These are phyloP conservation scores for Parthenolecanium corni DNA, from an alignment of 2,888 invertebrate genomes.

Conservation along the genomic window DNA sequence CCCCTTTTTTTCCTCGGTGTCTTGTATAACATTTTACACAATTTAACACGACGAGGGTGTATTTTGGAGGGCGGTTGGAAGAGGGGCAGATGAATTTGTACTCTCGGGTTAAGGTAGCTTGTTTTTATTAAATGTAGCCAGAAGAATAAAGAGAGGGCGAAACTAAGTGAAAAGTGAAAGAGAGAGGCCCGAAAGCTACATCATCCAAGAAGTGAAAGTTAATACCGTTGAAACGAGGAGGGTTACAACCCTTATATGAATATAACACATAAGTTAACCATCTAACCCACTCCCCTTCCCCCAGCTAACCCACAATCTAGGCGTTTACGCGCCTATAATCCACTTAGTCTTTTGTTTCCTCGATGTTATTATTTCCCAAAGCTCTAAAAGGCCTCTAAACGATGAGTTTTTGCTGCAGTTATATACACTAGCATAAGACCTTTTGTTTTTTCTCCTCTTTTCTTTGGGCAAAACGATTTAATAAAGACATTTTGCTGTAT, in stretches of 20 bases:
- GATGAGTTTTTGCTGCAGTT: not conserved
- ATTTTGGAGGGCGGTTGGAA: not conserved
- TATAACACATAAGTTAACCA: no score
- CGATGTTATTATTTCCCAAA: constrained; percentile 21
- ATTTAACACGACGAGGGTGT: constrained; percentile 24
- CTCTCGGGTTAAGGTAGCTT: not conserved
- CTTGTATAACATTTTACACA: constrained; percentile 19
- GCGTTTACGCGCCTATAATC: constrained; percentile 22
- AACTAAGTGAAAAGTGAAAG: no score
- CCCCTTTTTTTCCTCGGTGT: constrained; percentile 6
- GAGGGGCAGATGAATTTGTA: not conserved
- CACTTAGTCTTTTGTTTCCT: constrained; percentile 26
- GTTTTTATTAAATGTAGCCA: constrained; percentile 1
- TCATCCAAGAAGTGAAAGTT: constrained; percentile 16
- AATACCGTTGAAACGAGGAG: constrained; percentile 13
- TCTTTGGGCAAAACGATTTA: not conserved
- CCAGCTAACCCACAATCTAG: not conserved
- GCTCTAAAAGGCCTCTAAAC: not conserved
- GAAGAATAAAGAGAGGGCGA: no score
- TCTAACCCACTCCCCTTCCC: not conserved
- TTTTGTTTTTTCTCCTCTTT: not conserved
- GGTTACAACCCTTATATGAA: constrained; percentile 4
- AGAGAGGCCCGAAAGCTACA: not conserved
- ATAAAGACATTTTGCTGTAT: not conserved
- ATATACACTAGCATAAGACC: not conserved